These are phyloP conservation scores for Otolemur crassicaudatus DNA, from an alignment of 2,797 vertebrate species.

Conservation along the genomic window DNA sequence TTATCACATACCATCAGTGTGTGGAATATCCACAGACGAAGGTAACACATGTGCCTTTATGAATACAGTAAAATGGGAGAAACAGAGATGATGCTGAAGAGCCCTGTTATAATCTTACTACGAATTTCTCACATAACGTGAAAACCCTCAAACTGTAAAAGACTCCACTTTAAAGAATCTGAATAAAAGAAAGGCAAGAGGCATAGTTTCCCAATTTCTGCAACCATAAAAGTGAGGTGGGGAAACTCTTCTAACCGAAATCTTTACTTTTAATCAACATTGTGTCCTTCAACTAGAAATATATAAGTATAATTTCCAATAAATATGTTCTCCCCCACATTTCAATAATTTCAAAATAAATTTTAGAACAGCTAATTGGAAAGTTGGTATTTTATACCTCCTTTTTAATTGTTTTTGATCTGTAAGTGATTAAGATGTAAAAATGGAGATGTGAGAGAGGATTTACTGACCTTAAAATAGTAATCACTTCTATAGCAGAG, in stretches of 20 bases:
- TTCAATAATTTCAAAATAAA: background rate
- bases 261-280: background rate
- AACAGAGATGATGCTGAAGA: background rate
- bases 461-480: background rate
- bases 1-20: background rate
- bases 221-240: background rate
- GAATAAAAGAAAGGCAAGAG: background rate
- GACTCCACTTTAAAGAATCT: background rate
- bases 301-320: background rate
- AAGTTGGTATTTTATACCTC: background rate
- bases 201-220: background rate
- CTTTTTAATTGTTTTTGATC: background rate
- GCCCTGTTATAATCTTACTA: background rate
- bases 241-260: background rate
- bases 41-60: background rate
- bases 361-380: background rate
- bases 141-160: background rate
- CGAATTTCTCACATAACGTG: background rate
- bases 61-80: background rate
- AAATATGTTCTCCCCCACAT: background rate
- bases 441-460: background rate
- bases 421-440: background rate
- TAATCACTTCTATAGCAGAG: background rate
- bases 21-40: background rate
- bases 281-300: background rate